phyloP scores from a whole-genome alignment of 2,888 invertebrate species.

The Metallyticus violacea region DNA sequence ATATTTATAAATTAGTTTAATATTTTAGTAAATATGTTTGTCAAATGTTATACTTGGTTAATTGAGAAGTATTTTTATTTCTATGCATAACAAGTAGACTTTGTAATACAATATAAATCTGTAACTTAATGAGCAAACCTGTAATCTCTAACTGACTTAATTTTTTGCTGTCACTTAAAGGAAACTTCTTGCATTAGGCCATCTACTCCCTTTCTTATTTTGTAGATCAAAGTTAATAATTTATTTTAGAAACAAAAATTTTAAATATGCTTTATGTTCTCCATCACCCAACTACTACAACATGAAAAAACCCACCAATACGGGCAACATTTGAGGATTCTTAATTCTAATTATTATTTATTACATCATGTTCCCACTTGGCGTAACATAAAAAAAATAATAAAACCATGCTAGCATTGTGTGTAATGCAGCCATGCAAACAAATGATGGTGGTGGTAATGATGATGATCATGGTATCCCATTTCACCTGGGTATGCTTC shows the following conservation, averaged over 20 bases:
- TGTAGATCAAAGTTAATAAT: not conserved
- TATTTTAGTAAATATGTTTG: too few relatives aligned
- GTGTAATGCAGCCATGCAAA: not conserved
- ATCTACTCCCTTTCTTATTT: not conserved
- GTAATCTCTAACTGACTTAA: too few relatives aligned
- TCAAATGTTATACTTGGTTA: too few relatives aligned
- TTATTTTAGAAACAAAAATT: not conserved
- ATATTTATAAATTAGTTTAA: too few relatives aligned
- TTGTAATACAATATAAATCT: too few relatives aligned
- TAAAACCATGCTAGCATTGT: not conserved
- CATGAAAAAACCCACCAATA: not conserved
- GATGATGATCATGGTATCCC: not conserved
- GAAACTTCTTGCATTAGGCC: too few relatives aligned
- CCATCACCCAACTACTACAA: not conserved
- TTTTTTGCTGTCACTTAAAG: too few relatives aligned
- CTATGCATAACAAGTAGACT: too few relatives aligned
- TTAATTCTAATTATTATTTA: not conserved
- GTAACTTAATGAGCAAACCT: too few relatives aligned
- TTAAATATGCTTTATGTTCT: not conserved
- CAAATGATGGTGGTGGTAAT: not conserved
- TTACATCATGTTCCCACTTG: not conserved
- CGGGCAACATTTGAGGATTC: not conserved
- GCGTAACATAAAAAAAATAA: not conserved
- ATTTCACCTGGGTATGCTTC: not conserved
- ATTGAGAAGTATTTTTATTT: too few relatives aligned